Conservation (phyloP, 1,140 invertebrate species). For the Chrysomallon squamiferum region DNA sequence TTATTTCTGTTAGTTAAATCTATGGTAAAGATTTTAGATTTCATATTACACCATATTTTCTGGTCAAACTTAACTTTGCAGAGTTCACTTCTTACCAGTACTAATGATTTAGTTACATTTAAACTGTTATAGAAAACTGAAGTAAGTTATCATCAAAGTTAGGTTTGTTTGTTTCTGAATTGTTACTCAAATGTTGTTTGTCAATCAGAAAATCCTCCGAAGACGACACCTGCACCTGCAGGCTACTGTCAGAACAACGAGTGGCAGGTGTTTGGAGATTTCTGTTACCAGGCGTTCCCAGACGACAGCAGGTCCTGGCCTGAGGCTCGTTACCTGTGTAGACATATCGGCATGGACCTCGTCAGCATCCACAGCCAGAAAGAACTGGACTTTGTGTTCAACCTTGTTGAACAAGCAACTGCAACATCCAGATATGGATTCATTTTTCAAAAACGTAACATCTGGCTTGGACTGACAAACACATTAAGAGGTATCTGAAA, state of each 20-base stretch:
- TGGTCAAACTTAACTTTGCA: no score
- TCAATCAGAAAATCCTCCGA: slow-evolving; percentile 20
- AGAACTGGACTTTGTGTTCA: slow-evolving; percentile 22
- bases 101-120: no score
- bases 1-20: no score
- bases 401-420: neutral
- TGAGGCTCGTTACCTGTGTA: slow-evolving; percentile 28
- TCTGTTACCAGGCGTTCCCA: slow-evolving; percentile 22
- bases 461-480: slow-evolving; percentile 35
- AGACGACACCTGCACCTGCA: slow-evolving; percentile 27
- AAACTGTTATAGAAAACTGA: no score
- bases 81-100: no score
- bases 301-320: slow-evolving; percentile 20
- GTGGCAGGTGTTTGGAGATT: slow-evolving; percentile 22
- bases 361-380: slow-evolving; percentile 24
- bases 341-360: slow-evolving; percentile 10
- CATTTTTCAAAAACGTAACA: neutral
- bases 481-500: slow-evolving; percentile 14
- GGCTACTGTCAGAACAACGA: slow-evolving; percentile 16
- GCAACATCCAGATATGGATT: neutral
- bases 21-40: no score
- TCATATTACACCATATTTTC: no score
- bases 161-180: no score
- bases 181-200: no score
- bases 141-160: no score